Percentiles rank a stretch among this genome's conserved stretches.
These are phyloP conservation scores for Chaetoderma sp. DNA, from an alignment of 2,888 invertebrate species.

Conservation along the genomic window DNA sequence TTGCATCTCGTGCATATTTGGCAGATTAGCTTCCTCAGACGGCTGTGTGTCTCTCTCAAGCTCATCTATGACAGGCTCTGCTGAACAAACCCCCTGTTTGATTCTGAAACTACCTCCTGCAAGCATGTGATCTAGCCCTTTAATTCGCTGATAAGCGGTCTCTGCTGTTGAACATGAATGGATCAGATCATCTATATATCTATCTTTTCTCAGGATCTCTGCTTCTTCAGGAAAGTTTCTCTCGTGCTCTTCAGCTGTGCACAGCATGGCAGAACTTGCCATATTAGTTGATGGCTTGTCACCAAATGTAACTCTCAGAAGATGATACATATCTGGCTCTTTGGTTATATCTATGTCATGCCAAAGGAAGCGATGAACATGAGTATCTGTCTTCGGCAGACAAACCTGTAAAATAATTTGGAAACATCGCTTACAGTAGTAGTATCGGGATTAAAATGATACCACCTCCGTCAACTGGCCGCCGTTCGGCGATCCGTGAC, in stretches of 20 bases:
- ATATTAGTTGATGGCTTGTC: neutral
- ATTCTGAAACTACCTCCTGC: slow-evolving; percentile 12
- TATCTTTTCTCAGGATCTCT: neutral
- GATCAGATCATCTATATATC: neutral
- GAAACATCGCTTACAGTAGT: too few relatives aligned
- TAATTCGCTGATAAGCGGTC: neutral
- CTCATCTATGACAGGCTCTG: too few relatives aligned
- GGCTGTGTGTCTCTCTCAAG: too few relatives aligned
- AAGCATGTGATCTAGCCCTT: neutral
- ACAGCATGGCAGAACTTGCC: neutral
- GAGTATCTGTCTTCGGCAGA: neutral
- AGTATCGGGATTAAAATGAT: too few relatives aligned
- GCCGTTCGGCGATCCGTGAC: too few relatives aligned
- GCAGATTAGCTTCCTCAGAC: too few relatives aligned
- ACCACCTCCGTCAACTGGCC: too few relatives aligned
- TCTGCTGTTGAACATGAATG: neutral
- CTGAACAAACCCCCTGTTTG: slow-evolving; percentile 7
- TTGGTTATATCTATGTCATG: slow-evolving; percentile 1
- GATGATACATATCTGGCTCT: neutral
- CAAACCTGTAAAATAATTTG: neutral
- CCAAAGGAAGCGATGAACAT: slow-evolving; percentile 12
- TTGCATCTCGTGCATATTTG: neutral
- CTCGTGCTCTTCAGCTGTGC: neutral
- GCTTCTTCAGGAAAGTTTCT: neutral
- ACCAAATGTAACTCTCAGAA: neutral